These are phyloP conservation scores for Epizoanthus rinbou DNA, from an alignment of 92 coral and sea anemone genomes.

Conservation along the genomic window DNA sequence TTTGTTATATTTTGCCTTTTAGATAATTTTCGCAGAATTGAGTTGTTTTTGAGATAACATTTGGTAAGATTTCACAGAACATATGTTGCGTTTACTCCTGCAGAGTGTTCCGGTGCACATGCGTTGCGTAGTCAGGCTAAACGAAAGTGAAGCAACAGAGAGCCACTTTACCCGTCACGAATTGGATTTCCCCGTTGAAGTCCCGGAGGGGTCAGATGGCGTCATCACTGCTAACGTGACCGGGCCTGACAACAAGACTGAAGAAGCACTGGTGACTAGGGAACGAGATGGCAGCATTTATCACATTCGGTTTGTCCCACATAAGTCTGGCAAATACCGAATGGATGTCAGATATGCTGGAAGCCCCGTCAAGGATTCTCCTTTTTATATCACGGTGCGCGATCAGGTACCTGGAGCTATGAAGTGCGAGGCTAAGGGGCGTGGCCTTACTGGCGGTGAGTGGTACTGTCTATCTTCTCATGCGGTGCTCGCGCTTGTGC, in stretches of 20 bases:
- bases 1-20: too few species aligned
- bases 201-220: slow-evolving; percentile 64
- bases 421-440: slow-evolving; percentile 76
- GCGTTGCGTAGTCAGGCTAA: slow-evolving; percentile 28
- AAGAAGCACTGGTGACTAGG: slow-evolving; percentile 51
- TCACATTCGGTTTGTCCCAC: slow-evolving; percentile 86
- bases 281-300: slow-evolving; percentile 62
- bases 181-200: slow-evolving; percentile 69
- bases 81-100: too few species aligned
- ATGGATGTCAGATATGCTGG: slow-evolving; percentile 79
- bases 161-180: slow-evolving; percentile 65
- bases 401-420: slow-evolving; percentile 58
- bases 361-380: slow-evolving; percentile 76
- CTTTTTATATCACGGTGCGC: slow-evolving; percentile 60
- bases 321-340: slow-evolving; percentile 67
- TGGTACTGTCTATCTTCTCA: not conserved
- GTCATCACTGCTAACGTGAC: slow-evolving; percentile 60
- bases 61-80: too few species aligned
- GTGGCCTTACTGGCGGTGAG: slow-evolving; percentile 83
- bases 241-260: slow-evolving; percentile 66
- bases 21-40: too few species aligned
- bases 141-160: slow-evolving; percentile 25
- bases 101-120: slow-evolving; percentile 28
- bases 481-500: not conserved
- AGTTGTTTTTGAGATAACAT: too few species aligned